A percentile compares a stretch with the other conserved stretches of the same genome.
Evolutionary conservation across 2,113 vertebrate genomes (phyloP).

Genomic region (Hystrix brachyura): DNA sequence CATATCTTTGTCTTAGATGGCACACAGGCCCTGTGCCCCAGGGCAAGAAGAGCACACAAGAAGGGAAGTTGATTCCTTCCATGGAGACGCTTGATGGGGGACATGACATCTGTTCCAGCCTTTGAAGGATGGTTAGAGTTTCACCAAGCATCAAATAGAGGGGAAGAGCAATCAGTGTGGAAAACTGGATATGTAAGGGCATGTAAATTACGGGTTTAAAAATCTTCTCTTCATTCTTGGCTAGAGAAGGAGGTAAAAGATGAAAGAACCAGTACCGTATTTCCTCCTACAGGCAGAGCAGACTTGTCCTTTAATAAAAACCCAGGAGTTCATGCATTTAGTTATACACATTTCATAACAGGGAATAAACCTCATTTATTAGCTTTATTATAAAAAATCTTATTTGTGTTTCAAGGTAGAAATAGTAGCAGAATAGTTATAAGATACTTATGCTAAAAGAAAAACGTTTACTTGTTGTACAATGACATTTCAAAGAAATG

Average conservation of each 20-base stretch:
- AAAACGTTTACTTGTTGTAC: neutral
- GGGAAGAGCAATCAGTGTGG: neutral
- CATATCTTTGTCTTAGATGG: neutral
- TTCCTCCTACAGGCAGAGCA: neutral
- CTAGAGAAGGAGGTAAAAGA: neutral
- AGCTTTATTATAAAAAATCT: slow-evolving; percentile 46
- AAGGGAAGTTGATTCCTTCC: neutral
- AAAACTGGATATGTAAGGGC: neutral
- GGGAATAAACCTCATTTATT: neutral
- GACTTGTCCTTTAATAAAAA: slow-evolving; percentile 40
- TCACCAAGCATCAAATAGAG: neutral
- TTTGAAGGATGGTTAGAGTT: neutral
- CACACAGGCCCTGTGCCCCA: neutral
- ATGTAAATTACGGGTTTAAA: neutral
- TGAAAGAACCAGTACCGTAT: neutral
- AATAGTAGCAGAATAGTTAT: slow-evolving; percentile 8
- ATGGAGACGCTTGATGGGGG: neutral
- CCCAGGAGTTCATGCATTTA: neutral
- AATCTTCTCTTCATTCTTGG: neutral
- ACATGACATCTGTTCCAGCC: neutral
- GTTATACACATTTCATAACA: neutral
- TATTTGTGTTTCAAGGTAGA: slow-evolving; percentile 31
- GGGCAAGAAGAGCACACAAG: neutral
- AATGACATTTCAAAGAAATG: neutral
- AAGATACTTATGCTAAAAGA: neutral